Base-by-base conservation (phyloP, 2,888 invertebrate species). In the Mythimna vitellina region DNA sequence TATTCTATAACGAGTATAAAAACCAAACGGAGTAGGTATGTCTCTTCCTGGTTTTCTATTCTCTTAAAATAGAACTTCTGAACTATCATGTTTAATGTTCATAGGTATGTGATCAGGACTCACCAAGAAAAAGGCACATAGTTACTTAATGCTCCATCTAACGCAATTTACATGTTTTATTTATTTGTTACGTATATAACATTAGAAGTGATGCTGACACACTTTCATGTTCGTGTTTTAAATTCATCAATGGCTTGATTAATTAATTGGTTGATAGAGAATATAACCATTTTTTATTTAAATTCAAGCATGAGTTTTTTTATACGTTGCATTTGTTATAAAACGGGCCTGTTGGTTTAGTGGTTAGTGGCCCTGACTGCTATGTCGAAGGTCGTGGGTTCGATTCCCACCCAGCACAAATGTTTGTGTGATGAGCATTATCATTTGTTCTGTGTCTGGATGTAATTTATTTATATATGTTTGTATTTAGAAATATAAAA, bases 81-180 rank as follows among this genome's bases (percentile, higher is more conserved):
- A 49, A 5, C n/a, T 64, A 3, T 51, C 4, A 35, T 29, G 5
- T 35, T 20, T 8, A n/a, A 25, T 65, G 17, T n/a, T 1, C 10
- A n/a, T 17, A 58, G 12, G 58, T 58, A 22, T 42, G 22, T 56
- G 25, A 57, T 17, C 66, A 67, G 64, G 69, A 70, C 42, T 57
- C 42, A 29, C 29, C 66, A 80, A 83, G 74, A 80, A 83, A 29
- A 73, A 72, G 53, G 65, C 75, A 83, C 46, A 54, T n/a, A 72
- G 76, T 84, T 80, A 84, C 87, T 84, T 85, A 83, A 86, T 83
- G 70, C 66, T 68, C 72, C 56, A 65, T 82, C 67, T 78, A 75
- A 70, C 77, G 83, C 69, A 79, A 81, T 85, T 86, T 65, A 73
- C 63, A 86, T 87, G 85, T 87, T 83, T 88, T 88, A 89, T 87